phyloP scores from a whole-genome alignment of 2,888 invertebrate genomes.

The Spicauda simplicius region DNA sequence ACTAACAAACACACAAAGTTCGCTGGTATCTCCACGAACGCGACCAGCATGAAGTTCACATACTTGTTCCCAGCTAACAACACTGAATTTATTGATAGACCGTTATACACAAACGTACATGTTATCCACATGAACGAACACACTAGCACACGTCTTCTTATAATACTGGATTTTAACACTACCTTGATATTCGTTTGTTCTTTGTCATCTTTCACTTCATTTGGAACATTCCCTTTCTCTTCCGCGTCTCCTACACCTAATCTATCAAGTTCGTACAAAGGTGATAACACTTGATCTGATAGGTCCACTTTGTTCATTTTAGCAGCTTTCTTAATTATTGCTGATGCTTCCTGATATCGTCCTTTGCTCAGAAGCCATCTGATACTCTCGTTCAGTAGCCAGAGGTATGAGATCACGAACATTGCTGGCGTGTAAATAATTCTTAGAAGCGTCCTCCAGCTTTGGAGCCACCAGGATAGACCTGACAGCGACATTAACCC shows the following conservation, averaged over 20 bases:
- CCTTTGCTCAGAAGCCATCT: slow-evolving; percentile 91
- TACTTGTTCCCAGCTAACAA: slow-evolving; percentile 90
- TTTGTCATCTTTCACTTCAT: slow-evolving; percentile 43
- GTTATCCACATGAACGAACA: slow-evolving; percentile 92
- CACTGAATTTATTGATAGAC: slow-evolving; percentile 91
- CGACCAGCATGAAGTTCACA: slow-evolving; percentile 89
- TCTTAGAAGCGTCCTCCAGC: slow-evolving; percentile 88
- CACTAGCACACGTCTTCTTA: slow-evolving; percentile 84
- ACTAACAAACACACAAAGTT: slow-evolving; percentile 86
- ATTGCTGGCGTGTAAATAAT: slow-evolving; percentile 89
- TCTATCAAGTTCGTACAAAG: slow-evolving; percentile 62
- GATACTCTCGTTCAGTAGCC: slow-evolving; percentile 90
- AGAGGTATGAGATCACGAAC: slow-evolving; percentile 87
- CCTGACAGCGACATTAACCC: slow-evolving; percentile 89
- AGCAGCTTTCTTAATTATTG: slow-evolving; percentile 87
- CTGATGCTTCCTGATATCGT: slow-evolving; percentile 86
- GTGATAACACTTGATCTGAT: slow-evolving; percentile 68
- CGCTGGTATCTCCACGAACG: slow-evolving; percentile 89
- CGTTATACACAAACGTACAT: slow-evolving; percentile 92
- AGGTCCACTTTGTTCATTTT: slow-evolving; percentile 85
- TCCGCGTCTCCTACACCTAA: slow-evolving; percentile 42
- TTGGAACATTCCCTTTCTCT: slow-evolving; percentile 40
- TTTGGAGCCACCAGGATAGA: slow-evolving; percentile 87
- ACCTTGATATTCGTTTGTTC: slow-evolving; percentile 60
- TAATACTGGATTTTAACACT: slow-evolving; percentile 82